These are phyloP conservation scores for Macaria notata DNA, from an alignment of 2,888 invertebrate genomes.

Conservation along the genomic window DNA sequence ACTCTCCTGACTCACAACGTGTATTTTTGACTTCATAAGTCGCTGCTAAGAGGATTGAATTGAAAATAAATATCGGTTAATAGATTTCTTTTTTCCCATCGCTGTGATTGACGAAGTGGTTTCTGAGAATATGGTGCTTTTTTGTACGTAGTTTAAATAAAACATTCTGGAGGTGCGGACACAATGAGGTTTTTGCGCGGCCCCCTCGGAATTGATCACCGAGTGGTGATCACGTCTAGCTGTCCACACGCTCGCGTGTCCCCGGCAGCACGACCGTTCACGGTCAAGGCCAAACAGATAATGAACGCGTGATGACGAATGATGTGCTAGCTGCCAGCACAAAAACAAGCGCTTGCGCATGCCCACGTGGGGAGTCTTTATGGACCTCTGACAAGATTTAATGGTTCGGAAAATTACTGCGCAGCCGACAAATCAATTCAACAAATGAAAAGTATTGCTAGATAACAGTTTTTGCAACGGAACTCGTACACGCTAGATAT, in stretches of 20 bases:
- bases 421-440: constrained; percentile 48
- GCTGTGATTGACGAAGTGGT: constrained; percentile 29
- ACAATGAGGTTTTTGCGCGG: constrained; percentile 50
- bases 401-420: constrained; percentile 72
- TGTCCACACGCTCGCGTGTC: constrained; percentile 61
- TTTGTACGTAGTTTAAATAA: constrained; percentile 19
- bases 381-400: constrained; percentile 64
- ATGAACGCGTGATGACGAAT: constrained; percentile 74
- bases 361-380: constrained; percentile 72
- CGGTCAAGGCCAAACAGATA: constrained; percentile 78
- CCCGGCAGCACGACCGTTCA: constrained; percentile 70
- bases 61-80: constrained; percentile 22
- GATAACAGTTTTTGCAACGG: constrained; percentile 32
- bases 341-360: constrained; percentile 59
- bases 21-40: constrained; percentile 1
- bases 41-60: not conserved
- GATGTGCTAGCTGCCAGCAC: constrained; percentile 68
- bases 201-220: constrained; percentile 48
- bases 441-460: constrained; percentile 51
- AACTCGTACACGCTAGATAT: constrained; percentile 12
- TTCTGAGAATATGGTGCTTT: constrained; percentile 20
- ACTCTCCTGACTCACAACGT: constrained; percentile 19
- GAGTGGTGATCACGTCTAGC: constrained; percentile 47
- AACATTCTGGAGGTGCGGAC: constrained; percentile 26
- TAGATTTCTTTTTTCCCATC: constrained; percentile 20